Evolutionary conservation across 1,140 invertebrate species (phyloP), one percentile per base, ranked within the genome.

Genomic region (Colletes gigas): DNA sequence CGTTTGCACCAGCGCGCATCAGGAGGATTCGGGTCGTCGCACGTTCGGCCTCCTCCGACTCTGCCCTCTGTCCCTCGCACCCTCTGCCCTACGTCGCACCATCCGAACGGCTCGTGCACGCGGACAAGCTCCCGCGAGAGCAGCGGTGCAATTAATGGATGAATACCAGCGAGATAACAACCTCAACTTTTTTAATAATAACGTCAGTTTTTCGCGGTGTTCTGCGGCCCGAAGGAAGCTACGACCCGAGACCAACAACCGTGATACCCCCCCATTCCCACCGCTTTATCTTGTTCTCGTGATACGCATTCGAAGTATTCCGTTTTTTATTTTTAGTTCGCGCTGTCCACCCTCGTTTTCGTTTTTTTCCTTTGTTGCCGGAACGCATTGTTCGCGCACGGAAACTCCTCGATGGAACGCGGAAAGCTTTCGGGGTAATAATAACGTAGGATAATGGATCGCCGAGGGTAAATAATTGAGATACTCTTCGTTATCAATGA

Each of bases 131-230:
- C 30, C 44, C 30, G 47, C 50, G 69, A 70, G 71, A 81, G 68
- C 83, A 55, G 54, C 63, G 71, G 68, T 47, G 83, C 82, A 89
- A 90, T 90, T 90, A 90, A 89, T 88, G 84, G 82, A 79, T 76
- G 74, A 89, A 87, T 84, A 67, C 77, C 63, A 60, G 60, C 66
- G 65, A 83, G 83, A 88, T 89, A 88, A 88, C 82, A 87, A 86
- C 79, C 76, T 76, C 83, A 88, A 90, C 88, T 90, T 89, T 90
- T 90, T 88, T 87, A 88, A 90, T 89, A 90, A 90, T 90, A 89
- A 88, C 81, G 67, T 78, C 66, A 79, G 83, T 78, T 85, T 87
- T 83, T 78, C 76, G 55, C 67, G 63, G 9, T 54, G 71, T 44
- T 59, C 14, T 54, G 17, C 59, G 1, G 50, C 17, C 14, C 57